These are phyloP conservation scores for Porites australiensis DNA, from an alignment of 64 coral and sea anemone genomes.

Conservation along the genomic window DNA sequence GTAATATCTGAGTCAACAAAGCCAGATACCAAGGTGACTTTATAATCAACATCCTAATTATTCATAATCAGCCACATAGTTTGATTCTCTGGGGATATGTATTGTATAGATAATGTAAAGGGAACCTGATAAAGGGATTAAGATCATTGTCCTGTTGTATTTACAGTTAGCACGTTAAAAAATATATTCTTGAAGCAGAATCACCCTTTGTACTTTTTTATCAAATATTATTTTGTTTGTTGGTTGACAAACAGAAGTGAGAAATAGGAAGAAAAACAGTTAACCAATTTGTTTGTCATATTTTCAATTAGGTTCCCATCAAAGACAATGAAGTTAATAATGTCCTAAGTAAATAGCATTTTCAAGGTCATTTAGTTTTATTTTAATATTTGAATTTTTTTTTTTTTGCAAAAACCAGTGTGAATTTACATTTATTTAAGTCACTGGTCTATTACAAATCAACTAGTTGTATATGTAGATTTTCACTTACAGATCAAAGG, in stretches of 20 bases:
- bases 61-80: neutral
- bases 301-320: neutral
- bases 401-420: too few species aligned
- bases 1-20: neutral
- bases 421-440: too few species aligned
- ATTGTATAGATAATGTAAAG: neutral
- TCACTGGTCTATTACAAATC: too few species aligned
- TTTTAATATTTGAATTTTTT: too few species aligned
- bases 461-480: too few species aligned
- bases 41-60: neutral
- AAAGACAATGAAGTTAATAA: neutral
- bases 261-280: neutral
- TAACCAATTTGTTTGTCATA: neutral
- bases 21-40: neutral
- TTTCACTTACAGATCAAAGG: too few species aligned
- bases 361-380: too few species aligned
- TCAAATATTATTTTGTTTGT: too few species aligned
- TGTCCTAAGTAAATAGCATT: too few species aligned
- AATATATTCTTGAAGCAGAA: too few species aligned
- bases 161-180: neutral
- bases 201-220: too few species aligned
- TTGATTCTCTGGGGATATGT: constrained; percentile 1
- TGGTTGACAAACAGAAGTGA: too few species aligned
- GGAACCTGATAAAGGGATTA: neutral
- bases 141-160: neutral